A percentile compares a stretch with the other conserved stretches of the same genome.
phyloP scores from a whole-genome alignment of 2,888 invertebrate species.

The Tillus elongatus region DNA sequence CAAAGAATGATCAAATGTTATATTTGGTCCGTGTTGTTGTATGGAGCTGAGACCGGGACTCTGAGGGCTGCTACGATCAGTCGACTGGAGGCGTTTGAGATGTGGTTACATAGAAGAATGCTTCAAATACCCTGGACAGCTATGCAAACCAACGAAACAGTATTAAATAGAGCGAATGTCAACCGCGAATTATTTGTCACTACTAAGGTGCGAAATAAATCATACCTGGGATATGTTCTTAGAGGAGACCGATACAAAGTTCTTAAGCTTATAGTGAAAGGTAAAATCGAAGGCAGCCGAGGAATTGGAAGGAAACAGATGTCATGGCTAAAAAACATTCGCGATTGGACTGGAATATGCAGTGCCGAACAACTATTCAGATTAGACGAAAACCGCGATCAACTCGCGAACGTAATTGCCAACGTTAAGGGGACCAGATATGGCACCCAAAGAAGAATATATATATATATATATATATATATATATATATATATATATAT shows the following conservation, averaged over 20 bases:
- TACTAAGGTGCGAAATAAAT: conserved; percentile 7
- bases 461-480: too few relatives aligned
- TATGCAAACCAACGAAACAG: conserved; percentile 4
- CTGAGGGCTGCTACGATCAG: conserved; percentile 12
- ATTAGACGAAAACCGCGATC: conserved; percentile 6
- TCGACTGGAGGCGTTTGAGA: conserved; percentile 12
- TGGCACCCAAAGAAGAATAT: conserved; percentile 2
- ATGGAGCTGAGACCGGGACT: conserved; percentile 8
- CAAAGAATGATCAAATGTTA: conserved; percentile 15
- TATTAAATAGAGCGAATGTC: conserved; percentile 8
- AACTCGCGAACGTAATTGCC: conserved; percentile 9
- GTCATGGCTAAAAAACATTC: conserved; percentile 3
- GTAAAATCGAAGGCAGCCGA: conserved; percentile 13
- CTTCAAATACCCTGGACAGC: conserved; percentile 9
- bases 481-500: too few relatives aligned
- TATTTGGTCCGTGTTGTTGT: conserved; percentile 12
- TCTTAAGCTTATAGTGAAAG: conserved; percentile 15
- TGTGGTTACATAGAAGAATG: conserved; percentile 14
- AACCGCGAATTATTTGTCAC: conserved; percentile 10
- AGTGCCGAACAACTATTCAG: conserved; percentile 8
- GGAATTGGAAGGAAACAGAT: conserved; percentile 5
- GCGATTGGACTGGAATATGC: conserved; percentile 1
- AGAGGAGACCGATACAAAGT: conserved; percentile 12
- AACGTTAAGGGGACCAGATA: conserved; percentile 6
- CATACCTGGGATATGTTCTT: conserved; percentile 14